Percentiles rank a stretch among this genome's conserved stretches.
phyloP scores from a whole-genome alignment of 2,888 invertebrate genomes.

The Biston stratarius region DNA sequence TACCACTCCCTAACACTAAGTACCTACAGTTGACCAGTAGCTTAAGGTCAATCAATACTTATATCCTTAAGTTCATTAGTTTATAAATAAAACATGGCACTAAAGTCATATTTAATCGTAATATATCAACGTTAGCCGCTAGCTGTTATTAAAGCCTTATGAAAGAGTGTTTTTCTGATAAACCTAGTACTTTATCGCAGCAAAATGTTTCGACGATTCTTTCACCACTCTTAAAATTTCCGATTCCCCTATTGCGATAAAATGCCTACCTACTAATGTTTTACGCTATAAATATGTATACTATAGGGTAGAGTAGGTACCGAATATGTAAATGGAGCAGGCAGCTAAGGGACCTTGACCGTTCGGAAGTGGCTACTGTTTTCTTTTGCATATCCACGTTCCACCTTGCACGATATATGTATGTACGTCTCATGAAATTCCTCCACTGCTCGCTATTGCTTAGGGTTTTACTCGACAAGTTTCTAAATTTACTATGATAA shows the following conservation, averaged over 20 bases:
- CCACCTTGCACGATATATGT: slow-evolving; percentile 38
- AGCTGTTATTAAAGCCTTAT: slow-evolving; percentile 1
- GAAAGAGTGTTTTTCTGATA: neutral
- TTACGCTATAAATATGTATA: neutral
- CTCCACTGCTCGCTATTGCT: slow-evolving; percentile 1
- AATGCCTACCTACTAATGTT: neutral
- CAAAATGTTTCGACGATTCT: slow-evolving; percentile 3
- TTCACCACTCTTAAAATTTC: neutral
- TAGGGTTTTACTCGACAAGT: too few relatives aligned
- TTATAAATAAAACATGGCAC: slow-evolving; percentile 29
- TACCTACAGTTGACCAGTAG: slow-evolving; percentile 2
- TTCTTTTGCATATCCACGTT: slow-evolving; percentile 56
- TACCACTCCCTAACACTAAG: neutral
- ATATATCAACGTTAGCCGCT: slow-evolving; percentile 7
- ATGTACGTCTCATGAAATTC: slow-evolving; percentile 42
- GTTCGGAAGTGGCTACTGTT: slow-evolving; percentile 57
- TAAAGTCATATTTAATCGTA: slow-evolving; percentile 4
- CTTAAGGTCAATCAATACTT: slow-evolving; percentile 28
- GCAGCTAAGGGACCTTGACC: slow-evolving; percentile 62
- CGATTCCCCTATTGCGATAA: slow-evolving; percentile 4
- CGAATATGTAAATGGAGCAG: slow-evolving; percentile 35
- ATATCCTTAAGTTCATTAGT: slow-evolving; percentile 24
- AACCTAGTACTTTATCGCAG: neutral
- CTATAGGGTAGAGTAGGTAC: slow-evolving; percentile 4
- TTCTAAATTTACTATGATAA: too few relatives aligned